Evolutionary conservation across 37 sponge, comb jelly and placozoan genomes (phyloP).

Genomic region (Amphimedon queenslandica): DNA sequence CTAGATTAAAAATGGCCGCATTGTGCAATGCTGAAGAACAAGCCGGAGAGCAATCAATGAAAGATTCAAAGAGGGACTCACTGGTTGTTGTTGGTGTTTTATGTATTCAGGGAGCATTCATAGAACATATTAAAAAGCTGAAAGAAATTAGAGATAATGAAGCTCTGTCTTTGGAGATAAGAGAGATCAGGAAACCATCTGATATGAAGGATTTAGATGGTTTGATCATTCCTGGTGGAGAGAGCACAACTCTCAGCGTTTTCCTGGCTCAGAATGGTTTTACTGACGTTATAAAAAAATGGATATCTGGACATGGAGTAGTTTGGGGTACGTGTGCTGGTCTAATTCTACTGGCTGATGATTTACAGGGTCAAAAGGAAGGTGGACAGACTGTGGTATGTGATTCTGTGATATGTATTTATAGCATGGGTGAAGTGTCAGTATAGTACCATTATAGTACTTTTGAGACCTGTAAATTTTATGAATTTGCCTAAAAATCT

Average conservation of each 20-base stretch:
- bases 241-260: constrained; percentile 76
- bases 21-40: too few species aligned
- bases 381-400: constrained; percentile 71
- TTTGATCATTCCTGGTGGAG: constrained; percentile 75
- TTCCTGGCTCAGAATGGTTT: constrained; percentile 60
- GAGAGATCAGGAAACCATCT: constrained; percentile 33
- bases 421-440: background rate
- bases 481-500: too few species aligned
- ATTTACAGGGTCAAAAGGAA: constrained; percentile 54
- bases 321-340: constrained; percentile 86
- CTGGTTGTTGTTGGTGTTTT: constrained; percentile 43
- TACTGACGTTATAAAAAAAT: constrained; percentile 29
- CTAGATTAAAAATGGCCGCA: too few species aligned
- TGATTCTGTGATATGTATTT: background rate
- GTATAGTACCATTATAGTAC: background rate
- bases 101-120: constrained; percentile 69
- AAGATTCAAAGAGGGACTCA: too few species aligned
- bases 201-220: constrained; percentile 44
- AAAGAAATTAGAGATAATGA: background rate
- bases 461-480: background rate
- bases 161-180: background rate
- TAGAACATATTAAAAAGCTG: constrained; percentile 59
- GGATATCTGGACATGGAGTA: constrained; percentile 27
- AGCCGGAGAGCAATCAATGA: too few species aligned
- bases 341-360: constrained; percentile 54